Base-by-base conservation (phyloP, 2,888 invertebrate genomes). In the Epinotia ramella region DNA sequence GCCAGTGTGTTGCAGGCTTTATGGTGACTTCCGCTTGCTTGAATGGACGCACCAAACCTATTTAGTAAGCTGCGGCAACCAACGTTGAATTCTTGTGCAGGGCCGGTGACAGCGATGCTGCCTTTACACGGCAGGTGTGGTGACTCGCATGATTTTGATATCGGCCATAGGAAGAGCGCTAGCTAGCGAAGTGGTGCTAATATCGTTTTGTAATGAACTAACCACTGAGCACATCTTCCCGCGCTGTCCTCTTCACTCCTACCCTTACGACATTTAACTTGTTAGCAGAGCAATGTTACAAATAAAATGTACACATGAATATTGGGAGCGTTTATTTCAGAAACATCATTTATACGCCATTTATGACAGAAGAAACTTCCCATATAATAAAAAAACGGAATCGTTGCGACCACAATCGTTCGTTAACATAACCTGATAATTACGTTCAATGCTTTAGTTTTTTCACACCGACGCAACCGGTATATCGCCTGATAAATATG, bases 371-470 rank as follows among this genome's bases (percentile, higher is more conserved):
- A 20, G 40, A 67, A 44, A 59, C 20, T 53, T 53, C 53, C 53
- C n/a, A 53, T 24, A 68, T 12, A 62, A 33, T 12, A 62, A 33
- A 49, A 49, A 62, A 70, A 62, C 7, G n/a, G 33, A 53, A 70
- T 62, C 40, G 49, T 62, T 62, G 12, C 49, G 62, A 49, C 18
- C 33, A 62, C 33, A 70, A 59, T 68, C 49, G 62, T 49, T 49
- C 70, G 62, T 70, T 70, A 62, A 70, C 70, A 62, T 60, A 70
- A 70, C 70, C 70, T 33, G 62, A 70, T 62, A 62, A 70, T 70
- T 60, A 62, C 62, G 70, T 70, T 33, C 49, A 70, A 62, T 70
- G 62, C 60, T 18, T 53, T 62, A 62, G 49, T 70, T 70, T 70
- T 70, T 70, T 70, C 62, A 62, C 62, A 62, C 33, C 70, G n/a